phyloP scores from a whole-genome alignment of 2,888 invertebrate genomes.

The Clusia tigrina region DNA sequence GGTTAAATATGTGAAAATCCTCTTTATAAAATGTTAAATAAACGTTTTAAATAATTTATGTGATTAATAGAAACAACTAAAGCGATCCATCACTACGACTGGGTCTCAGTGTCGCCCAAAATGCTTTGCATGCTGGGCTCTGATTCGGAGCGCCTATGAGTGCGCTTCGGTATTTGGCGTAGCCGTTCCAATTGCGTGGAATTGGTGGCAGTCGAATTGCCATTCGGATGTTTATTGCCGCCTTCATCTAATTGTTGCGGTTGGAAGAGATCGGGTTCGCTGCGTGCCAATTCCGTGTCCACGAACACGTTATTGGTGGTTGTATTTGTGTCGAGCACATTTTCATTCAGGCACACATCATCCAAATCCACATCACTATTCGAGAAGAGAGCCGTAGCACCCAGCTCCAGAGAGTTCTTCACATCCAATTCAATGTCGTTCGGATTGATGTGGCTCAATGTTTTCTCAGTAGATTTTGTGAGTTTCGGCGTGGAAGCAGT shows the following conservation, averaged over 20 bases:
- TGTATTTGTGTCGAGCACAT: conserved; percentile 66
- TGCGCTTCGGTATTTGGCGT: conserved; percentile 47
- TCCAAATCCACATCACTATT: conserved; percentile 87
- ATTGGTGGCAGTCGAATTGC: background rate
- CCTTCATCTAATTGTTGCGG: conserved; percentile 36
- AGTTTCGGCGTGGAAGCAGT: conserved; percentile 42
- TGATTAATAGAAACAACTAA: too few species aligned
- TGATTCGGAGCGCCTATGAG: conserved; percentile 64
- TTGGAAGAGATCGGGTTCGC: conserved; percentile 60
- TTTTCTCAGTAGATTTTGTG: background rate
- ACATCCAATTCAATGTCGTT: conserved; percentile 54
- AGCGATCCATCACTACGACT: conserved; percentile 46
- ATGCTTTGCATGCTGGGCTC: conserved; percentile 61
- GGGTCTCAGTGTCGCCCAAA: conserved; percentile 43
- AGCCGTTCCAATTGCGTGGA: conserved; percentile 34
- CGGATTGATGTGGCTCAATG: background rate
- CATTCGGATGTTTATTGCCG: too few species aligned
- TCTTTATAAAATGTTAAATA: too few species aligned
- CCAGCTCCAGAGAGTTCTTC: conserved; percentile 66
- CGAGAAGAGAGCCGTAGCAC: conserved; percentile 81
- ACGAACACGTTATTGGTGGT: conserved; percentile 51
- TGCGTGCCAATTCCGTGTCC: conserved; percentile 60
- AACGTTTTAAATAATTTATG: too few species aligned
- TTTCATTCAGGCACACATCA: conserved; percentile 83
- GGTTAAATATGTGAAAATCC: too few species aligned